Percentiles rank a stretch among this genome's conserved stretches.
phyloP scores from a whole-genome alignment of 2,888 invertebrate species.

The Caenorhabditis afra region DNA sequence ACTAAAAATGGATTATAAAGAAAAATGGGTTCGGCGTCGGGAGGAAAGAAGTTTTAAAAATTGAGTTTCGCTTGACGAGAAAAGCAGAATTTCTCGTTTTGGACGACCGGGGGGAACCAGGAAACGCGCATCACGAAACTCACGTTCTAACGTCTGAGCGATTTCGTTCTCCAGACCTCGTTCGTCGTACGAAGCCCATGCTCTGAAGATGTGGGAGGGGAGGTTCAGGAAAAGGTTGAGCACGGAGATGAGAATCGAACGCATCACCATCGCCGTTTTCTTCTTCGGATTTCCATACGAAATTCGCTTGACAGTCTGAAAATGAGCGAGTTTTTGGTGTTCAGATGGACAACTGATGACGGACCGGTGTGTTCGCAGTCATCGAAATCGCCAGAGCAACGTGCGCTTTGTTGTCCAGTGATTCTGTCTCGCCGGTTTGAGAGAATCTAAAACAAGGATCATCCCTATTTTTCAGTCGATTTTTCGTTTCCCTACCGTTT shows the following conservation, averaged over 20 bases:
- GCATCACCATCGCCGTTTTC: slow-evolving; percentile 69
- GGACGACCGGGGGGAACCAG: neutral
- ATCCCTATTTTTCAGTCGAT: neutral
- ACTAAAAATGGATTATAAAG: slow-evolving; percentile 43
- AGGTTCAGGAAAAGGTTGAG: slow-evolving; percentile 76
- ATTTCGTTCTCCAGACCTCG: slow-evolving; percentile 45
- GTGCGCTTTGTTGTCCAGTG: slow-evolving; percentile 51
- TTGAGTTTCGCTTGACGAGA: slow-evolving; percentile 36
- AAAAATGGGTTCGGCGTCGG: slow-evolving; percentile 34
- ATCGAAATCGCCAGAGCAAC: slow-evolving; percentile 65
- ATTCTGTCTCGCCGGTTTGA: slow-evolving; percentile 34
- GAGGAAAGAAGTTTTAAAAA: slow-evolving; percentile 34
- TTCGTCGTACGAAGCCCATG: slow-evolving; percentile 70
- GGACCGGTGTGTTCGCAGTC: slow-evolving; percentile 53
- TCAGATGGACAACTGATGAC: neutral
- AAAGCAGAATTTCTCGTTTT: slow-evolving; percentile 7
- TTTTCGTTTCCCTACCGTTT: slow-evolving; percentile 26
- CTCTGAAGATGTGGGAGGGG: slow-evolving; percentile 73
- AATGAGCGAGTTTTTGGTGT: neutral
- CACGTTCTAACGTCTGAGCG: slow-evolving; percentile 63
- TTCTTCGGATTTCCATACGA: slow-evolving; percentile 58
- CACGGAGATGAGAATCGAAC: slow-evolving; percentile 76
- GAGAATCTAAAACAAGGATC: slow-evolving; percentile 35
- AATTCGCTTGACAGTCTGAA: slow-evolving; percentile 33
- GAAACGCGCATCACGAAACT: slow-evolving; percentile 31